Percentiles rank a stretch among this genome's conserved stretches.
Evolutionary conservation across 2,888 invertebrate genomes (phyloP).

Genomic region (Noctuana brunneofusca): DNA sequence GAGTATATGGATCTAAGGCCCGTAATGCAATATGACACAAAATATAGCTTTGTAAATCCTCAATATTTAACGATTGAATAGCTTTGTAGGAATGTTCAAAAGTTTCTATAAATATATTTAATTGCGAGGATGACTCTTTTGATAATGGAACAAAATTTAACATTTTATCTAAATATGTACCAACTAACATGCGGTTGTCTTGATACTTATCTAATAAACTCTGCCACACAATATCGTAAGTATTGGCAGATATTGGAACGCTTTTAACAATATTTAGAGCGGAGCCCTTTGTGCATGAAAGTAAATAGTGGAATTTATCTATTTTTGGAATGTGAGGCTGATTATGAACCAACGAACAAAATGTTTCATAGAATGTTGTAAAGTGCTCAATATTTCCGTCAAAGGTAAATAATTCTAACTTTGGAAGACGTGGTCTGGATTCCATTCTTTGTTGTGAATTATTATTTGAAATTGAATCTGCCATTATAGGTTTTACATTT

Average conservation of each 20-base stretch:
- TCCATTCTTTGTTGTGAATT: not conserved
- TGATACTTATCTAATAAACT: slow-evolving; percentile 37
- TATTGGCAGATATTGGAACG: slow-evolving; percentile 17
- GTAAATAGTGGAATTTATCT: slow-evolving; percentile 22
- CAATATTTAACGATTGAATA: slow-evolving; percentile 9
- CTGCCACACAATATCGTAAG: slow-evolving; percentile 36
- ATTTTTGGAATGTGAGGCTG: slow-evolving; percentile 17
- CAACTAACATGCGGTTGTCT: slow-evolving; percentile 32
- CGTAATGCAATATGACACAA: not conserved
- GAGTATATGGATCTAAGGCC: not conserved
- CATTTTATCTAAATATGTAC: slow-evolving; percentile 35
- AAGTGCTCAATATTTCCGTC: slow-evolving; percentile 10
- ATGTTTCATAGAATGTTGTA: slow-evolving; percentile 14
- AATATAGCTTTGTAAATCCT: not conserved
- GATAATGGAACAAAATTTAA: slow-evolving; percentile 35
- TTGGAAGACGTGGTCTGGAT: not conserved
- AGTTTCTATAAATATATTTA: slow-evolving; percentile 33
- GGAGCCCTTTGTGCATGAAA: slow-evolving; percentile 26
- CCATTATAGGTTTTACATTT: slow-evolving; percentile 9
- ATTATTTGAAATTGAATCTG: not conserved
- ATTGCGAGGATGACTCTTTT: slow-evolving; percentile 23
- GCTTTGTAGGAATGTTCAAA: slow-evolving; percentile 30
- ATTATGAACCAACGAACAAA: slow-evolving; percentile 21
- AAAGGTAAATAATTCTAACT: not conserved
- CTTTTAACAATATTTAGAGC: slow-evolving; percentile 32